A percentile compares a stretch with the other conserved stretches of the same genome.
Evolutionary conservation across 2,797 vertebrate genomes (phyloP).

Genomic region (Lepus townsendii): DNA sequence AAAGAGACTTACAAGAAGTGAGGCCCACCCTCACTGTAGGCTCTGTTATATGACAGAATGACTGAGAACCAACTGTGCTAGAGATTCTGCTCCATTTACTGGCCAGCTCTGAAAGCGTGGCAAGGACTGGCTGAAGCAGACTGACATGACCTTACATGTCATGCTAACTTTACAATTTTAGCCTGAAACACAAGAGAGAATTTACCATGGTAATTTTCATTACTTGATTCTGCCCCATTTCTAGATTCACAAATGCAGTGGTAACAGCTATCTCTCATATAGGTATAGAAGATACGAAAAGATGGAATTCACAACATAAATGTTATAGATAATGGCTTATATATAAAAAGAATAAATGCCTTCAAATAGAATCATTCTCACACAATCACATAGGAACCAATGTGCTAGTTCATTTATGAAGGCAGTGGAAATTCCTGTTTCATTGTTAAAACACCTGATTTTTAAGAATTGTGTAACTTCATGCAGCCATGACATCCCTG

Average conservation of each 20-base stretch:
- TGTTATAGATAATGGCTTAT: not conserved
- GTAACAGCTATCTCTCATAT: not conserved
- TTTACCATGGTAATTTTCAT: not conserved
- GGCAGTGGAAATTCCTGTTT: not conserved
- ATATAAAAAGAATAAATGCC: not conserved
- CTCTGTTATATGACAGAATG: not conserved
- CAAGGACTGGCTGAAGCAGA: not conserved
- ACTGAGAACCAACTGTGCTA: not conserved
- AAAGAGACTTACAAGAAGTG: not conserved
- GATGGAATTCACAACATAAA: not conserved
- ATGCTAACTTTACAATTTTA: not conserved
- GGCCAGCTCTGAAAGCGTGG: not conserved
- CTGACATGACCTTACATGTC: not conserved
- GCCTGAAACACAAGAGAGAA: not conserved
- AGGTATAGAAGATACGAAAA: not conserved
- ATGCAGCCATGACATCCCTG: not conserved
- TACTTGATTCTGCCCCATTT: not conserved
- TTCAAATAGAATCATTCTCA: conserved; percentile 37
- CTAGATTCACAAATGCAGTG: conserved; percentile 40
- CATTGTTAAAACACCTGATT: not conserved
- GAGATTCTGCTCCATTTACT: not conserved
- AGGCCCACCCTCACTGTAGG: not conserved
- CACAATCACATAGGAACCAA: not conserved
- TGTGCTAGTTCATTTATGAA: not conserved
- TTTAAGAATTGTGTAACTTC: conserved; percentile 20